A percentile compares a stretch with the other conserved stretches of the same genome.
phyloP scores from a whole-genome alignment of 2,797 vertebrate species.

The Gymnodraco acuticeps region DNA sequence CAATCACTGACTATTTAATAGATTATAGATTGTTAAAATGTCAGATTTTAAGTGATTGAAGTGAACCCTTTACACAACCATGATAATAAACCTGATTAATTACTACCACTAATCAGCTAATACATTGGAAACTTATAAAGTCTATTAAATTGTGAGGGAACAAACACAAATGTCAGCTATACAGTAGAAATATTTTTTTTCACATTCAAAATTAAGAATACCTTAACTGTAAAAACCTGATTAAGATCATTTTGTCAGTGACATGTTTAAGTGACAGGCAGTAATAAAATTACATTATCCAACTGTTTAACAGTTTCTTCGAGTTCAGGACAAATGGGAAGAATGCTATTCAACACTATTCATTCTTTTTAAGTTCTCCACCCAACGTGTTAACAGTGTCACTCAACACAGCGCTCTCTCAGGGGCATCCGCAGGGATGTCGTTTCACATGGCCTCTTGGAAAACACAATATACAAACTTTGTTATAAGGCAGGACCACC shows the following conservation, averaged over 20 bases:
- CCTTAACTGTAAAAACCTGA: not conserved
- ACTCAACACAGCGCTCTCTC: constrained; percentile 55
- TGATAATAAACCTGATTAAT: not conserved
- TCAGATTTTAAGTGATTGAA: constrained; percentile 5
- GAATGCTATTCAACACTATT: not conserved
- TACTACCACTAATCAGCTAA: not conserved
- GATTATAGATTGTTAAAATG: not conserved
- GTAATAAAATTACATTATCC: not conserved
- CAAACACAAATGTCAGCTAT: too few species aligned
- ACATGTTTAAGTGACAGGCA: not conserved
- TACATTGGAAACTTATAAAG: not conserved
- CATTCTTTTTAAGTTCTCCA: not conserved
- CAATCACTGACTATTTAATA: not conserved
- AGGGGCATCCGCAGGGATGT: constrained; percentile 49
- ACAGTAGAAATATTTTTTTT: too few species aligned
- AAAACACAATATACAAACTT: constrained; percentile 80
- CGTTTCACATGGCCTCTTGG: constrained; percentile 73
- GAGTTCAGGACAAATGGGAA: not conserved
- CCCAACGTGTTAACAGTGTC: constrained; percentile 49
- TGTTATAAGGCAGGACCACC: constrained; percentile 68
- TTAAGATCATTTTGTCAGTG: not conserved
- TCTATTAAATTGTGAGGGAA: not conserved
- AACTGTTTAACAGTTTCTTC: not conserved
- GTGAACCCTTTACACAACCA: not conserved
- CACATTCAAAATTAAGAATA: not conserved